Percentiles rank a stretch among this genome's conserved stretches.
Evolutionary conservation across 2,797 vertebrate species (phyloP).

Genomic region (Naso thynnoides): DNA sequence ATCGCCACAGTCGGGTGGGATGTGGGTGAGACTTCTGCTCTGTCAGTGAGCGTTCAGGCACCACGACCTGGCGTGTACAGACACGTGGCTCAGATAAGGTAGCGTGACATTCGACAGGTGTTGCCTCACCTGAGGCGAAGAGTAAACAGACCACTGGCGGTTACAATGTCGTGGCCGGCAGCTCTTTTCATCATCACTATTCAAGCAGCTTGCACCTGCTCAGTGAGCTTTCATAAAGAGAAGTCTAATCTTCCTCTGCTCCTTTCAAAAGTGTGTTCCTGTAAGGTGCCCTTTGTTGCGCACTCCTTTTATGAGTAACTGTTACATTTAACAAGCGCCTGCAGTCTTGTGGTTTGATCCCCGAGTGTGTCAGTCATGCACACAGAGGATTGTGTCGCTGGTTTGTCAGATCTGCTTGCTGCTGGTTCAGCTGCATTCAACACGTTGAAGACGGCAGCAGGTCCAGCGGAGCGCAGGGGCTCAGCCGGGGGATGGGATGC

Average conservation of each 20-base stretch:
- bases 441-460: conserved; percentile 48
- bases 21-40: conserved; percentile 8
- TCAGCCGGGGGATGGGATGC: conserved; percentile 49
- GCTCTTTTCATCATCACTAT: conserved; percentile 72
- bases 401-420: conserved; percentile 20
- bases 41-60: conserved; percentile 10
- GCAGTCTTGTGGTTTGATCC: conserved; percentile 31
- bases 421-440: conserved; percentile 40
- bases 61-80: conserved; percentile 67
- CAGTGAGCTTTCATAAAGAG: conserved; percentile 65
- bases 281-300: conserved; percentile 56
- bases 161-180: conserved; percentile 52
- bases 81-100: conserved; percentile 81
- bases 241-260: conserved; percentile 59
- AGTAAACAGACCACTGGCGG: conserved; percentile 78
- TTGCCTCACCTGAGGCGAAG: conserved; percentile 82
- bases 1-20: conserved; percentile 2
- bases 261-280: conserved; percentile 43
- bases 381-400: conserved; percentile 5
- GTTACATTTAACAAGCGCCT: conserved; percentile 64
- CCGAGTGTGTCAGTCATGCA: conserved; percentile 15
- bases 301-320: conserved; percentile 62
- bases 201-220: conserved; percentile 78
- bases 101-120: conserved; percentile 80
- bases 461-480: conserved; percentile 47